Evolutionary conservation across 37 sponge, comb jelly and placozoan species (phyloP).

Genomic region (Tethya wilhelma): DNA sequence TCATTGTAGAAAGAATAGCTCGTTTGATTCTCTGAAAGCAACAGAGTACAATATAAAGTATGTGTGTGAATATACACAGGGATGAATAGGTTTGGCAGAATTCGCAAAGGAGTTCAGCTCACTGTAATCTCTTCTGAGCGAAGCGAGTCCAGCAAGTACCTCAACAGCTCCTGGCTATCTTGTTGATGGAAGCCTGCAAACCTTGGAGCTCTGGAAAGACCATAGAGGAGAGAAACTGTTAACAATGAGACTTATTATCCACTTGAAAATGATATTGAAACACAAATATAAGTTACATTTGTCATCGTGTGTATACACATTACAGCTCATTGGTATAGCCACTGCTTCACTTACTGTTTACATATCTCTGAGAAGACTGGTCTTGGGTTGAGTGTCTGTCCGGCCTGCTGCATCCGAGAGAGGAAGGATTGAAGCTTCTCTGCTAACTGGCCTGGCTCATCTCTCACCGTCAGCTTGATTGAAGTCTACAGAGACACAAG

Average conservation of each 20-base stretch:
- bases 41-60: too few species aligned
- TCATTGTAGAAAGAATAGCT: slow-evolving; percentile 57
- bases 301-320: neutral
- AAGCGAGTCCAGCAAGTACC: slow-evolving; percentile 77
- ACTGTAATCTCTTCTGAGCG: slow-evolving; percentile 82
- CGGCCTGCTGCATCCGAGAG: slow-evolving; percentile 12
- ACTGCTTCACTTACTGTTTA: slow-evolving; percentile 34
- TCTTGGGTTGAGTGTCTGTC: slow-evolving; percentile 45
- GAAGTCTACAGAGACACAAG: too few species aligned
- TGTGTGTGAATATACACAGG: neutral
- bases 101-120: slow-evolving; percentile 1
- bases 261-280: too few species aligned
- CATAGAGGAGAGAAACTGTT: neutral
- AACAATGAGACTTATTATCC: neutral
- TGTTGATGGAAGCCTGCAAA: slow-evolving; percentile 84
- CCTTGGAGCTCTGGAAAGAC: slow-evolving; percentile 50
- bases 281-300: neutral
- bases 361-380: slow-evolving; percentile 57
- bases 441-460: slow-evolving; percentile 21
- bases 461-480: slow-evolving; percentile 2
- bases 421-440: slow-evolving; percentile 24
- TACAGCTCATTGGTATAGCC: neutral
- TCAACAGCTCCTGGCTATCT: slow-evolving; percentile 93
- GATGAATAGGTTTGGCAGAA: neutral
- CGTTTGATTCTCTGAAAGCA: slow-evolving; percentile 63